Base-by-base conservation (phyloP, 2,888 invertebrate genomes). In the Ditula angustiorana region DNA sequence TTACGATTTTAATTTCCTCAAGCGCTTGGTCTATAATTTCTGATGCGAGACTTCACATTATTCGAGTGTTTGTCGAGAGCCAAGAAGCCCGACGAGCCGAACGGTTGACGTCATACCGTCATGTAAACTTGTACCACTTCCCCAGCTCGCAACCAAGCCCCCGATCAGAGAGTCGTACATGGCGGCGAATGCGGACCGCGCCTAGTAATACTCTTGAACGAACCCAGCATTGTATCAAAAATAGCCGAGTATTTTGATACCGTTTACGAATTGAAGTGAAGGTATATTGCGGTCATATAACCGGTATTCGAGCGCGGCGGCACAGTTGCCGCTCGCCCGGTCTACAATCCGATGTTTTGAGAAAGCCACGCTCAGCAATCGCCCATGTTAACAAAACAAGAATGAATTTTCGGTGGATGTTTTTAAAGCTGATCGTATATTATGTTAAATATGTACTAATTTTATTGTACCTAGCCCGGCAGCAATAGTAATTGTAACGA, bases 211-310 rank as follows among this genome's bases (percentile, higher is more conserved):
- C 67, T 64, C 30, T 68, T 61, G 61, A 75, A 70, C 73, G 37
- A 61, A 75, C 71, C 77, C 73, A 75, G 88, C 82, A 76, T 78
- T 90, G 90, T 82, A 86, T 69, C 68, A 58, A 66, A 72, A 74
- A 70, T 73, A 71, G 70, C 71, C 72, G 74, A 68, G 70, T 70
- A 69, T 68, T 71, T 67, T 74, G 74, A 76, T 70, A 74, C 74
- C 71, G 73, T 75, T 74, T 77, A 72, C 76, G 78, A 74, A 77
- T 73, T 78, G 73, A 70, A 80, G 83, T 85, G 80, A 80, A 81
- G 88, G 87, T 82, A 84, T 88, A 90, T 90, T 90, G 90, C 90
- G 91, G 92, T 90, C 90, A 90, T 87, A 91, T 91, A 92, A 92
- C 92, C 91, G 92, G 92, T 92, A 92, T 92, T 89, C 83, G 85